phyloP scores from a whole-genome alignment of 2,113 vertebrate species.

The Xiphorhynchus elegans region DNA sequence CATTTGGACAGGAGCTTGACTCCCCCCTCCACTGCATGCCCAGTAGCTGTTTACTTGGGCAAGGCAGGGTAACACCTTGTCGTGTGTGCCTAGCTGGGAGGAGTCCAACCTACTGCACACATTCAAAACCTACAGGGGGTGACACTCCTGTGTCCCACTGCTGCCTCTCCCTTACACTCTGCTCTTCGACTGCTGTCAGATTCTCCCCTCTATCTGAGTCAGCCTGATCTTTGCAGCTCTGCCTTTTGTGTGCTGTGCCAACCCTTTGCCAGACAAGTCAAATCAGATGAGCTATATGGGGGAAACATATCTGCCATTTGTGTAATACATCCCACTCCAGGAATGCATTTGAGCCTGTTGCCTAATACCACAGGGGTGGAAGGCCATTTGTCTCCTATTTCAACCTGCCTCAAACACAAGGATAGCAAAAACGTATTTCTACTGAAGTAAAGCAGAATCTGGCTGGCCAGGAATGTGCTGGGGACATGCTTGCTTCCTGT shows the following conservation, averaged over 20 bases:
- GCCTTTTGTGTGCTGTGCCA: not conserved
- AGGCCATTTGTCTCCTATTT: not conserved
- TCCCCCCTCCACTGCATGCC: not conserved
- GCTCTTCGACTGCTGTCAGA: not conserved
- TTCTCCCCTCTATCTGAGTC: not conserved
- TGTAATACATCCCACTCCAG: not conserved
- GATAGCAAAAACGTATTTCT: not conserved
- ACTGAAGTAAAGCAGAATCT: not conserved
- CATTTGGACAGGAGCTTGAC: not conserved
- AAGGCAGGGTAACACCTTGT: not conserved
- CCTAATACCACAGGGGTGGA: not conserved
- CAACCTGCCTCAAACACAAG: not conserved
- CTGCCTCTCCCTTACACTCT: not conserved
- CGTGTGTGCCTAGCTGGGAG: not conserved
- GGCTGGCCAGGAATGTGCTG: not conserved
- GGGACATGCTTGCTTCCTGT: not conserved
- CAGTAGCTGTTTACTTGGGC: not conserved
- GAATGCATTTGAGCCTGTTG: not conserved
- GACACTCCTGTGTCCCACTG: not conserved
- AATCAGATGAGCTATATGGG: not conserved
- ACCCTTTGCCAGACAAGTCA: fast-evolving
- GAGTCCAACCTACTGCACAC: not conserved
- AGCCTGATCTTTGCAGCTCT: not conserved
- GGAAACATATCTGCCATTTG: not conserved
- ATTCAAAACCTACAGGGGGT: not conserved